These are phyloP conservation scores for Syrphus vitripennis DNA, from an alignment of 2,888 invertebrate genomes.

Conservation along the genomic window DNA sequence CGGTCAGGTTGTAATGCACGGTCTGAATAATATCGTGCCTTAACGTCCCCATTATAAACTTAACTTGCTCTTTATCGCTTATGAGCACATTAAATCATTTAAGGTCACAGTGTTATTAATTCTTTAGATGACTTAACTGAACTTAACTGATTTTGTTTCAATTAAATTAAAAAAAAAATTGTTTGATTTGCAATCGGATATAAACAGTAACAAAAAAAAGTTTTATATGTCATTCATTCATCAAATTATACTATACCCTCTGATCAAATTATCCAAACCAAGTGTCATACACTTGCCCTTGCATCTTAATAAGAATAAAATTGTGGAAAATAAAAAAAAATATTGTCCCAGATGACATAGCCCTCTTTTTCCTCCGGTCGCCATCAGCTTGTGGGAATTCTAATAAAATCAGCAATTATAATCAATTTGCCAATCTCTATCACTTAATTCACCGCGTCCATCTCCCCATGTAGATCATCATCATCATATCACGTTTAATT, in stretches of 20 bases:
- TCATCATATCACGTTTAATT: slow-evolving; percentile 60
- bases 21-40: no score
- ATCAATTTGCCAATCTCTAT: slow-evolving; percentile 67
- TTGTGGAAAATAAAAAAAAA: neutral
- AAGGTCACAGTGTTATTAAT: no score
- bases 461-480: slow-evolving; percentile 64
- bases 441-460: slow-evolving; percentile 53
- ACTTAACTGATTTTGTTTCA: no score
- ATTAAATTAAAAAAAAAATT: no score
- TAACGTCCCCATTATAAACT: no score
- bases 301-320: neutral
- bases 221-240: neutral
- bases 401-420: slow-evolving; percentile 67
- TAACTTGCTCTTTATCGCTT: no score
- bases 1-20: no score
- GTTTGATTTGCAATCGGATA: neutral
- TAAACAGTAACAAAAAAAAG: neutral
- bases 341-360: slow-evolving; percentile 17
- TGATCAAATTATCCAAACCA: neutral
- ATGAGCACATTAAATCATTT: no score
- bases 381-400: slow-evolving; percentile 19
- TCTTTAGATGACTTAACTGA: no score
- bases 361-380: neutral
- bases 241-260: neutral
- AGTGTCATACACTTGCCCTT: slow-evolving; percentile 26